Evolutionary conservation across 2,797 vertebrate genomes (phyloP), one percentile per base, ranked within the genome.

Genomic region (Sandelia bainsii): DNA sequence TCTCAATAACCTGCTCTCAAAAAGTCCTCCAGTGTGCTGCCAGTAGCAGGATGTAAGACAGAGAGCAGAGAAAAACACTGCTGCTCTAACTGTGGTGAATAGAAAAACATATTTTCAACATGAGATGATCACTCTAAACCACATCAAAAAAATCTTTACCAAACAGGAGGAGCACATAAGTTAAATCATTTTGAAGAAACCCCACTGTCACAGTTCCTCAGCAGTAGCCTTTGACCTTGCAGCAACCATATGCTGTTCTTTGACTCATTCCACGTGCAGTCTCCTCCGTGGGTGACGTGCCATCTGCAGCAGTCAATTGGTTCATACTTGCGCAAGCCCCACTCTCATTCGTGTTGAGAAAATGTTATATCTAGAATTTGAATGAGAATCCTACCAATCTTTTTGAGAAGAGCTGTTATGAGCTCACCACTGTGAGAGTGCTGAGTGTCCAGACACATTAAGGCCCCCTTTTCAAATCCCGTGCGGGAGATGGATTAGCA

Each of bases 391-490:
- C 1, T 8, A 32, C 11, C 3, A 48, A 4, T 4, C 17, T 6
- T 62, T 57, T 46, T 3, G 1, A 34, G 17, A 40, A 61, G 44
- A 27, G 32, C 32, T 49, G 17, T 1, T 23, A 7, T 49, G 8
- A 19, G 8, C 5, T 42, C 40, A 44, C 29, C 42, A 25, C 17
- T 48, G 46, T 34, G 25, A n/a, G 23, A 48, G 19, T 49, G 6
- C 42, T 39, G 20, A 27, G 16, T 69, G 60, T 64, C 22, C 37
- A 63, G 45, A 48, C 17, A 50, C 13, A n/a, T n/a, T 34, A 40
- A 57, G 32, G 27, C 34, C 67, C 62, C 29, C 29, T 40, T 46
- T 62, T 32, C 29, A 2, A n/a, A 46, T 46, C 70, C 45, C 10
- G 42, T 56, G 19, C 37, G 34, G 39, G 29, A 51, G 44, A 8